phyloP scores from a whole-genome alignment of 2,888 invertebrate genomes.

The Athrips mouffetella region DNA sequence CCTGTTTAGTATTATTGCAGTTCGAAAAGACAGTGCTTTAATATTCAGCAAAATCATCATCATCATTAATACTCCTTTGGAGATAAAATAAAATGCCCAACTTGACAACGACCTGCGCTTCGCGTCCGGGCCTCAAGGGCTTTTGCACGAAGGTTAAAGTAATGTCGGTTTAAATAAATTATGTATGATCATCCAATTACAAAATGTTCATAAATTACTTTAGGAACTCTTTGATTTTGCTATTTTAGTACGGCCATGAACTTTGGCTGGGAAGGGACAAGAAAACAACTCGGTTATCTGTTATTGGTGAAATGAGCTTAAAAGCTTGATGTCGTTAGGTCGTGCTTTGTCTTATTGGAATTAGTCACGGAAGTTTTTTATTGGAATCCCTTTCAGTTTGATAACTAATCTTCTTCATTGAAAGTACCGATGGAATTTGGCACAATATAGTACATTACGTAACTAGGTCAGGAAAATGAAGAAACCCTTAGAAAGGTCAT shows the following conservation, averaged over 20 bases:
- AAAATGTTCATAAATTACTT: neutral
- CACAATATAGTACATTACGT: neutral
- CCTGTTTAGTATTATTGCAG: no score
- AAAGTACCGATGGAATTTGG: no score
- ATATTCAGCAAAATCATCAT: conserved; percentile 8
- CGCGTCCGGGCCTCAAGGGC: conserved; percentile 9
- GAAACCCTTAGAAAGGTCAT: no score
- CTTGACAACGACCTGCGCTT: neutral
- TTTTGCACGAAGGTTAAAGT: neutral
- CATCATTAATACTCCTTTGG: conserved; percentile 9
- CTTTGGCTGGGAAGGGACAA: neutral
- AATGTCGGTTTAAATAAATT: conserved; percentile 4
- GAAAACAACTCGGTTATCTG: no score
- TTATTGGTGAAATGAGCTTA: conserved; percentile 2
- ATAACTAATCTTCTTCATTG: no score
- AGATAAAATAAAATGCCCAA: neutral
- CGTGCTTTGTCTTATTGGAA: neutral
- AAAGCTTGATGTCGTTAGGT: neutral
- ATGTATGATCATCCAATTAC: conserved; percentile 4
- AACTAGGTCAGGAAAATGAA: neutral
- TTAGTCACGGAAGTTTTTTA: neutral
- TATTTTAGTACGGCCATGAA: neutral
- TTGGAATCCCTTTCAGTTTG: no score
- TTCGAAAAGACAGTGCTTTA: conserved; percentile 19
- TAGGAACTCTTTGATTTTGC: neutral